Percentiles rank a stretch among this genome's conserved stretches.
Evolutionary conservation across 2,888 invertebrate genomes (phyloP).

Genomic region (Drosophila mercatorum): DNA sequence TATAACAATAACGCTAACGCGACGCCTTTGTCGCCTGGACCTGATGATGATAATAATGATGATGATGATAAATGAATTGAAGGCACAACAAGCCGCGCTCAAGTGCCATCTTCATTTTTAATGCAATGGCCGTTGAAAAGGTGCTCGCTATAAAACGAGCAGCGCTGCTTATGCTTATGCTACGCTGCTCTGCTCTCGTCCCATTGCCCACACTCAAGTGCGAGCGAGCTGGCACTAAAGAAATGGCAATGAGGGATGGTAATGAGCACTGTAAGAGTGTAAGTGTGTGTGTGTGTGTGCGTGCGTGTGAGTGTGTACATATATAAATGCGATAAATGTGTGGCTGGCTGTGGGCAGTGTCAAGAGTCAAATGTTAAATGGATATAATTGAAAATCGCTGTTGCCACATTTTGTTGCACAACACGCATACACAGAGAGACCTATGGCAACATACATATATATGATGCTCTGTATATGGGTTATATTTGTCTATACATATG

Average conservation of each 20-base stretch:
- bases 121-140: conserved; percentile 57
- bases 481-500: conserved; percentile 16
- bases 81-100: conserved; percentile 42
- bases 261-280: conserved; percentile 34
- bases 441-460: conserved; percentile 45
- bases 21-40: conserved; percentile 44
- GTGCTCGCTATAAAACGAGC: conserved; percentile 60
- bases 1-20: conserved; percentile 31
- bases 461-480: conserved; percentile 34
- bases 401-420: conserved; percentile 72
- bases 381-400: conserved; percentile 70
- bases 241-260: conserved; percentile 55
- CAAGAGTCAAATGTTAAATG: conserved; percentile 68
- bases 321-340: conserved; percentile 39
- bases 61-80: conserved; percentile 34
- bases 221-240: conserved; percentile 31
- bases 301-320: conserved; percentile 15
- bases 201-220: conserved; percentile 7
- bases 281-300: conserved; percentile 3
- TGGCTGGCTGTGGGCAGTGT: conserved; percentile 43
- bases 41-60: background rate
- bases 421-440: conserved; percentile 39
- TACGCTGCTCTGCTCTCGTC: background rate
- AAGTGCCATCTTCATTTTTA: conserved; percentile 49
- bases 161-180: conserved; percentile 25